Evolutionary conservation across 2,797 vertebrate genomes (phyloP).

Genomic region (Pygocentrus nattereri): DNA sequence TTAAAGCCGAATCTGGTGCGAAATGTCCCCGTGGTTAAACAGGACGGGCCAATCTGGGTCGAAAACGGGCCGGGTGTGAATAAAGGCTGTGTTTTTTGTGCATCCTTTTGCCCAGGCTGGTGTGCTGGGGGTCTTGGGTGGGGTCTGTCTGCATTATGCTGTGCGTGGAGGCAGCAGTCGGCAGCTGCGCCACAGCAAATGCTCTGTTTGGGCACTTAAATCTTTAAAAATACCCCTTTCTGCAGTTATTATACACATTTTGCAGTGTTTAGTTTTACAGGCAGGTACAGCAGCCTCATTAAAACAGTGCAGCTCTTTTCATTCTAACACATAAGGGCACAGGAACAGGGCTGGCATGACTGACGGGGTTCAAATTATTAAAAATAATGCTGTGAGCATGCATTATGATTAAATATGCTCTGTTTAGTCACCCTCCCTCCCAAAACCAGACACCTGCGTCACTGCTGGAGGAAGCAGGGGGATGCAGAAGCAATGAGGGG

Average conservation of each 20-base stretch:
- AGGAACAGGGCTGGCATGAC: no score
- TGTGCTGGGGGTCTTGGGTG: constrained; percentile 77
- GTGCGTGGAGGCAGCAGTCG: constrained; percentile 69
- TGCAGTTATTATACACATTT: neutral
- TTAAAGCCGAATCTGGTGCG: neutral
- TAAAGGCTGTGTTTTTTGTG: neutral
- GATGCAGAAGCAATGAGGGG: neutral
- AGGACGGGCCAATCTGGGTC: no score
- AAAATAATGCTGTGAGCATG: neutral
- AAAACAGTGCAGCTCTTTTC: no score
- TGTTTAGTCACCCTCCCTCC: neutral
- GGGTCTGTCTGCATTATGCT: constrained; percentile 88
- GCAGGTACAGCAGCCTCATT: no score
- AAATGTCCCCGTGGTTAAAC: neutral
- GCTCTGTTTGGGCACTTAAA: neutral
- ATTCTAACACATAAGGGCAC: no score
- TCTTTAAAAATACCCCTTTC: neutral
- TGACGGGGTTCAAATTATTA: no score
- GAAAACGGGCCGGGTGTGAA: no score
- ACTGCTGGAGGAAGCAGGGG: neutral
- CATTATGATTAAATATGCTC: neutral
- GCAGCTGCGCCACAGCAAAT: constrained; percentile 74
- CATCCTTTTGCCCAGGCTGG: constrained; percentile 26
- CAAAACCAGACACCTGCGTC: neutral
- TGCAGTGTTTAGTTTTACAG: neutral